Evolutionary conservation across 2,888 invertebrate genomes (phyloP).

Genomic region (Morpho achilles): DNA sequence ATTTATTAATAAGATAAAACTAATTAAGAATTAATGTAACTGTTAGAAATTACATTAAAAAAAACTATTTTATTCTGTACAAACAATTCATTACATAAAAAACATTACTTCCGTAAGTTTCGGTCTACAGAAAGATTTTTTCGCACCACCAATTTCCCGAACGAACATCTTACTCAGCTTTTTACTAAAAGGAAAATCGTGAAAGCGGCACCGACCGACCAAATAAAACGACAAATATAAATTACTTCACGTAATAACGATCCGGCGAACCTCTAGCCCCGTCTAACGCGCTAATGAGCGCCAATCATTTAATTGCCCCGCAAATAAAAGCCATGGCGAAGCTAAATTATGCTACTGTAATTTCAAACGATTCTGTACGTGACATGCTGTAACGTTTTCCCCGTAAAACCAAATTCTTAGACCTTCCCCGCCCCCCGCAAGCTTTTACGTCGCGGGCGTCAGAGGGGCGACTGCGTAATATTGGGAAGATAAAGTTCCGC

Average conservation of each 20-base stretch:
- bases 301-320: conserved; percentile 29
- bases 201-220: conserved; percentile 4
- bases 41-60: too few relatives aligned
- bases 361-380: conserved; percentile 26
- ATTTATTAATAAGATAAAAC: too few relatives aligned
- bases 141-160: not conserved
- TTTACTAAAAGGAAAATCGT: conserved; percentile 6
- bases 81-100: too few relatives aligned
- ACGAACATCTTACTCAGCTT: not conserved
- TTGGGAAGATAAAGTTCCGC: conserved; percentile 16
- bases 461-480: conserved; percentile 19
- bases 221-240: conserved; percentile 17
- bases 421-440: conserved; percentile 15
- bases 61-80: too few relatives aligned
- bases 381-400: conserved; percentile 26
- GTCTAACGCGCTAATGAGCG: conserved; percentile 28
- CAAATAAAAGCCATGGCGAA: conserved; percentile 28
- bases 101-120: too few relatives aligned
- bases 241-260: conserved; percentile 14
- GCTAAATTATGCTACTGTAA: conserved; percentile 19
- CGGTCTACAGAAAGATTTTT: not conserved
- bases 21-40: too few relatives aligned
- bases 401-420: conserved; percentile 15
- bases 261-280: conserved; percentile 18
- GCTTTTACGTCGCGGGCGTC: conserved; percentile 11